Conservation (phyloP, 2,113 vertebrate genomes). For the Triplophysa rosa region DNA sequence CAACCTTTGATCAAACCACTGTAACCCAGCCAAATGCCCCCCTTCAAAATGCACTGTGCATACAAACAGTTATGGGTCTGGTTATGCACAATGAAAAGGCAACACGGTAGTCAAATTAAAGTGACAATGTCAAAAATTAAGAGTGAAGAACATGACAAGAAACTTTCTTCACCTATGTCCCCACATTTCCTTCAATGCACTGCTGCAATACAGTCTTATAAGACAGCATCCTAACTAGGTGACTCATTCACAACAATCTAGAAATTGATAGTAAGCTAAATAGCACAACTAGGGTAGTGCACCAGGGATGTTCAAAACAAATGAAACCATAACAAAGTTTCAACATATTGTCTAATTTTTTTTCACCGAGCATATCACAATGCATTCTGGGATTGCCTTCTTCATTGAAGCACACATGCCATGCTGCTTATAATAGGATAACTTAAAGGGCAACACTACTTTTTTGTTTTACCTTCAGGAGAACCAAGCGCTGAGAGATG, state of each 20-base stretch:
- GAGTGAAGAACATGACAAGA: slow-evolving; percentile 30
- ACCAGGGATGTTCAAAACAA: too few species aligned
- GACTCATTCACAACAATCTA: too few species aligned
- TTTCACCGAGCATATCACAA: background rate
- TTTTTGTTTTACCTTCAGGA: slow-evolving; percentile 42
- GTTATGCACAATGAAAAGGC: slow-evolving; percentile 42
- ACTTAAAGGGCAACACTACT: slow-evolving; percentile 43
- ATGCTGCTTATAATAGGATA: slow-evolving; percentile 41
- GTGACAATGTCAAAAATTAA: slow-evolving; percentile 43
- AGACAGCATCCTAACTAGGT: background rate
- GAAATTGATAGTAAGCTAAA: too few species aligned
- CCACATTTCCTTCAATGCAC: slow-evolving; percentile 66
- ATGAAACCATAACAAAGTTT: too few species aligned
- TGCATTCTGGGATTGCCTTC: background rate
- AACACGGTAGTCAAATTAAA: slow-evolving; percentile 51
- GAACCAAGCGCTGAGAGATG: slow-evolving; percentile 37
- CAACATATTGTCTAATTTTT: background rate
- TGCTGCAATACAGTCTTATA: slow-evolving; percentile 41
- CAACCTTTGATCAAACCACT: slow-evolving; percentile 69
- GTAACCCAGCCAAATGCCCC: slow-evolving; percentile 43
- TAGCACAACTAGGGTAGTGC: too few species aligned
- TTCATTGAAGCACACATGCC: slow-evolving; percentile 24
- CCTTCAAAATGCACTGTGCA: slow-evolving; percentile 24
- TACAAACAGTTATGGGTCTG: slow-evolving; percentile 25
- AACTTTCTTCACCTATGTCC: slow-evolving; percentile 9